Evolutionary conservation across 2,888 invertebrate species (phyloP).

Genomic region (Metopia argyrocephala): DNA sequence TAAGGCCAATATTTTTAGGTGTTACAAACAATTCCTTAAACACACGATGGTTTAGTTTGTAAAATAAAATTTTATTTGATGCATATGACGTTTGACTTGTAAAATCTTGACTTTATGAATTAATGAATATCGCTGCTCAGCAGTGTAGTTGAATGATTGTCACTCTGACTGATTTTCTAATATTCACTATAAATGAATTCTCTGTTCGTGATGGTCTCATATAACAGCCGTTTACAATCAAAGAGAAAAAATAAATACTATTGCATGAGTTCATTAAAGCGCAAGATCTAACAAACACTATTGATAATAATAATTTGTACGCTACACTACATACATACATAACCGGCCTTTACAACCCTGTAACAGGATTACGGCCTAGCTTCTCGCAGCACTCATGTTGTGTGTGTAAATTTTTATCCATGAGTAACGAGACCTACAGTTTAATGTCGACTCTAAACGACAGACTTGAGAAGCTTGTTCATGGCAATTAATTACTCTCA

Average conservation of each 20-base stretch:
- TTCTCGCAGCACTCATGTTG: no score
- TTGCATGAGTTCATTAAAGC: constrained; percentile 47
- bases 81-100: constrained; percentile 36
- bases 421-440: no score
- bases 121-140: constrained; percentile 3
- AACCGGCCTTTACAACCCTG: no score
- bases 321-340: not conserved
- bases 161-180: not conserved
- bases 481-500: no score
- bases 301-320: not conserved
- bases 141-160: not conserved
- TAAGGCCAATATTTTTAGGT: no score
- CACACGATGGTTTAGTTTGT: no score
- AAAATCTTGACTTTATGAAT: constrained; percentile 41
- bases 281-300: constrained; percentile 43
- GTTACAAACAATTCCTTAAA: no score
- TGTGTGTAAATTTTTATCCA: no score
- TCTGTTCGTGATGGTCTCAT: constrained; percentile 27
- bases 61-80: constrained; percentile 57
- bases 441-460: no score
- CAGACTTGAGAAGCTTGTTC: no score
- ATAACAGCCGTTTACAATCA: constrained; percentile 24
- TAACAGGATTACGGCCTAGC: no score
- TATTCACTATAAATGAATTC: not conserved
- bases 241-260: not conserved